Conservation (phyloP, 2,113 vertebrate genomes). For the Tiliqua scincoides region DNA sequence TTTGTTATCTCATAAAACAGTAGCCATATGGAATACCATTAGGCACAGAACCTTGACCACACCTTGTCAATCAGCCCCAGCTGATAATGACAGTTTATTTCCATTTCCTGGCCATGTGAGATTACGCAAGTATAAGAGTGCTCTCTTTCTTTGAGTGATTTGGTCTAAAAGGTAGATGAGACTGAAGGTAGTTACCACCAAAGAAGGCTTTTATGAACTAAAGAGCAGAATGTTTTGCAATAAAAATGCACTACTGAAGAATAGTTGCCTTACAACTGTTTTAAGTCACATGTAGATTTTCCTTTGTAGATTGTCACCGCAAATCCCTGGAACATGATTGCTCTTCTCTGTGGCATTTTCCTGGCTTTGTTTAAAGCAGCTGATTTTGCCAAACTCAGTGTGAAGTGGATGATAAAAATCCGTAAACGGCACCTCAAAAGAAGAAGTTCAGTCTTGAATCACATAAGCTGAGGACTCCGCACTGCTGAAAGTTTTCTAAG, state of each 20-base stretch:
- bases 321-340: constrained; percentile 93
- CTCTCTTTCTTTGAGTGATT: neutral
- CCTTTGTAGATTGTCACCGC: constrained; percentile 91
- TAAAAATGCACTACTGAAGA: neutral
- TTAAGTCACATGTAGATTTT: constrained; percentile 14
- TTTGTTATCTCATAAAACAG: too few species aligned
- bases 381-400: constrained; percentile 92
- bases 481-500: neutral
- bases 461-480: constrained; percentile 77
- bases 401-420: constrained; percentile 96
- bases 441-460: constrained; percentile 82
- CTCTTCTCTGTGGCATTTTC: constrained; percentile 94
- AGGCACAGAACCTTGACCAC: too few species aligned
- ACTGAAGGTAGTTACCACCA: neutral
- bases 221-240: neutral
- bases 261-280: neutral
- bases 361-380: constrained; percentile 97
- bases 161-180: neutral
- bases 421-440: constrained; percentile 87
- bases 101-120: neutral
- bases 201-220: neutral
- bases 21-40: too few species aligned
- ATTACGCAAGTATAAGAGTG: neutral
- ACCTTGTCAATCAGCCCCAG: too few species aligned
- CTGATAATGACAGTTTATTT: too few species aligned